These are phyloP conservation scores for Pionites leucogaster DNA, from an alignment of 2,113 vertebrate genomes.

Conservation along the genomic window DNA sequence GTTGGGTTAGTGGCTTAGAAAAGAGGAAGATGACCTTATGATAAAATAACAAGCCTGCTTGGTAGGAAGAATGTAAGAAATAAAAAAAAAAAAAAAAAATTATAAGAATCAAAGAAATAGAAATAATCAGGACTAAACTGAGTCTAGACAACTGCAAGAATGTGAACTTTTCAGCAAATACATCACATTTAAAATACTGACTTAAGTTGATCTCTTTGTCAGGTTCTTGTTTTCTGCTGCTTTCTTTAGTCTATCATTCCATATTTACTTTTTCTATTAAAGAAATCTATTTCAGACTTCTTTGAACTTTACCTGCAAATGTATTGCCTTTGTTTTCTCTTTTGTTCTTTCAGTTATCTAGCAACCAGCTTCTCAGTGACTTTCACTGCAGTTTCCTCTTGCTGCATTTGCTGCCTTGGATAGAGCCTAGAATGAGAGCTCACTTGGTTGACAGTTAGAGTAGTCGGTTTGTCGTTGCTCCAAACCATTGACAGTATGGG, in stretches of 20 bases:
- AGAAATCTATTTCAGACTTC: not conserved
- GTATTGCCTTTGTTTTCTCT: not conserved
- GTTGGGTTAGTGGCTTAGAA: not conserved
- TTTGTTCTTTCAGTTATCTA: constrained; percentile 2
- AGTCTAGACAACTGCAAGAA: not conserved
- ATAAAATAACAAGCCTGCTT: not conserved
- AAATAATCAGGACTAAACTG: not conserved
- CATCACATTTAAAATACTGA: not conserved
- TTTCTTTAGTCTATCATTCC: not conserved
- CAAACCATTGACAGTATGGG: not conserved
- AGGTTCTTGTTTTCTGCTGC: not conserved
- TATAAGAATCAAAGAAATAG: not conserved
- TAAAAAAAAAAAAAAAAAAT: not conserved
- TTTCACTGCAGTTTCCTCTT: not conserved
- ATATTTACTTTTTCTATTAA: not conserved
- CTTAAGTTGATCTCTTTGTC: not conserved
- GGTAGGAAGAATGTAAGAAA: not conserved
- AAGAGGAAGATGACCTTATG: not conserved
- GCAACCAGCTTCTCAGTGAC: not conserved
- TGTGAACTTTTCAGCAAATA: not conserved
- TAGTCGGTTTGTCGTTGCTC: not conserved
- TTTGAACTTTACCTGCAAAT: not conserved
- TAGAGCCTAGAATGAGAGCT: not conserved
- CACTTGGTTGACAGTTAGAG: not conserved
- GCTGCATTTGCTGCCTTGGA: not conserved